Evolutionary conservation across 2,797 vertebrate species (phyloP).

Genomic region (Catamblyrhynchus diadema): DNA sequence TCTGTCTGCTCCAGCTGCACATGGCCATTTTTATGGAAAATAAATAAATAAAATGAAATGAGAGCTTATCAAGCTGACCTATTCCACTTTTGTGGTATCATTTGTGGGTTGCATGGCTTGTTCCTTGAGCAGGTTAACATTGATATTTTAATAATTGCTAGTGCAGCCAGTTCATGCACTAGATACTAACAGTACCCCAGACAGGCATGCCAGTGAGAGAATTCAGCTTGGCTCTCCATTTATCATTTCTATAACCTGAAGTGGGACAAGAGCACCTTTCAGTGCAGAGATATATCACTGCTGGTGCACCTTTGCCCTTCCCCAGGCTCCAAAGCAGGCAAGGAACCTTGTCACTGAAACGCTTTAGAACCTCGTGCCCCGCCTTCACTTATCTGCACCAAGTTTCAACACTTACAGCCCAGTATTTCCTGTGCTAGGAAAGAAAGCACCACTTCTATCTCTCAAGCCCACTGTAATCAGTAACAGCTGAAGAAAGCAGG

Average conservation of each 20-base stretch:
- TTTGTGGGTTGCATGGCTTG: neutral
- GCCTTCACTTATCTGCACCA: constrained; percentile 9
- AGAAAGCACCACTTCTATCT: neutral
- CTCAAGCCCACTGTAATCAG: neutral
- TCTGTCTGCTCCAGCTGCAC: neutral
- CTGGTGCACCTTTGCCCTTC: neutral
- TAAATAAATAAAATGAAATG: neutral
- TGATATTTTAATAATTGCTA: neutral
- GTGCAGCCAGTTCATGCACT: neutral
- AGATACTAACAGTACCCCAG: neutral
- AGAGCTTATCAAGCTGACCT: neutral
- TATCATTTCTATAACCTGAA: neutral
- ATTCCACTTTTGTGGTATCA: neutral
- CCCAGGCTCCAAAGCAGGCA: neutral
- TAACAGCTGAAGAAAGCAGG: neutral
- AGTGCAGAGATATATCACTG: neutral
- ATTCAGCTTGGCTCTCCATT: neutral
- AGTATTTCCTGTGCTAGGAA: constrained; percentile 22
- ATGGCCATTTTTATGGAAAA: neutral
- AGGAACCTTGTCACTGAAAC: neutral
- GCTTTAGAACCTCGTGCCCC: neutral
- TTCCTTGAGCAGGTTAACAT: neutral
- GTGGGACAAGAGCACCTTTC: neutral
- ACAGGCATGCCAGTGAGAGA: neutral
- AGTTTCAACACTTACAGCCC: constrained; percentile 2